Evolutionary conservation across 2,113 vertebrate genomes (phyloP), one percentile per base, ranked within the genome.

Genomic region (Archilochus colubris): DNA sequence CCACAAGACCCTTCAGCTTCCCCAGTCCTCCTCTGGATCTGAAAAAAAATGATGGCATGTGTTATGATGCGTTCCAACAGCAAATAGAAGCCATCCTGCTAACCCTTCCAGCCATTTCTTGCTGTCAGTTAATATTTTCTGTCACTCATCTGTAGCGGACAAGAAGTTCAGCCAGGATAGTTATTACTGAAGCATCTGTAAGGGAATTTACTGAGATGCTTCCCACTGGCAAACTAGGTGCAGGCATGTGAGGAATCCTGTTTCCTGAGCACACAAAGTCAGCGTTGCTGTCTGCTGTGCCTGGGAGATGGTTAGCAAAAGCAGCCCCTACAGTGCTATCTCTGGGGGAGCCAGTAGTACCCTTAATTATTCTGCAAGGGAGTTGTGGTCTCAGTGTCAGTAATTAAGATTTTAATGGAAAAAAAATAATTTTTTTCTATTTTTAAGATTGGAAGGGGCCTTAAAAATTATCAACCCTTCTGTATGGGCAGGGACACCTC

Each of bases 211-310:
- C 24, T 40, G 31, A 48, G 20, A 20, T 48, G 67, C 10, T 8
- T 43, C 30, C 54, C 10, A 10, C 5, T 38, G 7, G 23, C 14
- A 51, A 78, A 50, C 17, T 51, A 48, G 23, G 9, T 28, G 22
- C 46, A 50, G 38, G 8, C 24, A 4, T 13, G 25, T 11, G 24
- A 53, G 58, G 28, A 40, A 7, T 40, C 50, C 27, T 22, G 7
- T 28, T 46, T 7, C 36, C 51, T 19, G 27, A 46, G 36, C 68
- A 40, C 28, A 14, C n/a, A 16, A 31, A 31, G 38, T 70, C 57
- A 48, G n/a, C 1, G 0, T 27, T 33, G n/a, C 55, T 2, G 2
- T 43, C 18, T 43, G 75, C 31, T 40, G 40, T 40, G 15, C 20
- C 10, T 13, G 51, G 44, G 15, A 64, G 44, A 36, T 10, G 9